Conservation (phyloP, 2,113 vertebrate genomes). For the Dromaius novaehollandiae region DNA sequence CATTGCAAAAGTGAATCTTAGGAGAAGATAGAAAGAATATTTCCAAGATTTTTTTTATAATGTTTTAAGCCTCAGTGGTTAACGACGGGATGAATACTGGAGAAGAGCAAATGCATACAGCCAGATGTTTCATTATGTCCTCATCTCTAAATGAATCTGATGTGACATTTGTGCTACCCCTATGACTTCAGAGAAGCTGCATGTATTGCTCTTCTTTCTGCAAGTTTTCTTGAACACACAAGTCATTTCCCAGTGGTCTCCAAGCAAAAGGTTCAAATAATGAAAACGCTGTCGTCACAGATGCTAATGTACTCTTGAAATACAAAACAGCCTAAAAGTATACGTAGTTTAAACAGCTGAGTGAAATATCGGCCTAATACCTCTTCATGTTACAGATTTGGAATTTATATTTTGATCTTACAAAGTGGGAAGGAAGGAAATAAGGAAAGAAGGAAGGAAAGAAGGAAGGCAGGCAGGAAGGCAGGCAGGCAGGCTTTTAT, state of each 20-base stretch:
- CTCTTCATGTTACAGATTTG: background rate
- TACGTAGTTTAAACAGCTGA: background rate
- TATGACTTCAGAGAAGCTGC: conserved; percentile 12
- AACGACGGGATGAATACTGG: background rate
- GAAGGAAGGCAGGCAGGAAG: background rate
- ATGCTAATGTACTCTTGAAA: background rate
- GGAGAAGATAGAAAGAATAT: background rate
- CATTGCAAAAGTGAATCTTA: background rate
- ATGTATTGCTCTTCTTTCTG: background rate
- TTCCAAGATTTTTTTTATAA: background rate
- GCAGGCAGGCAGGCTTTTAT: background rate
- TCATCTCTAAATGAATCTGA: conserved; percentile 45
- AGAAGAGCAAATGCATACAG: background rate
- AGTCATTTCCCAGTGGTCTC: background rate
- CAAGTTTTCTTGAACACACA: conserved; percentile 30
- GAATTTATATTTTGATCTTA: background rate
- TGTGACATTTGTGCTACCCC: conserved; percentile 12
- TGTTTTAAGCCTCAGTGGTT: background rate
- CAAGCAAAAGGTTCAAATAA: background rate
- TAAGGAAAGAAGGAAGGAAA: background rate
- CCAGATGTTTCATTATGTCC: conserved; percentile 40
- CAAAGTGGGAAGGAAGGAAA: background rate
- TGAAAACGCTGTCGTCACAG: background rate
- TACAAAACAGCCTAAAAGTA: background rate
- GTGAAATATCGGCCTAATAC: background rate